These are phyloP conservation scores for Cebus imitator DNA, from an alignment of 2,113 vertebrate genomes.

Conservation along the genomic window DNA sequence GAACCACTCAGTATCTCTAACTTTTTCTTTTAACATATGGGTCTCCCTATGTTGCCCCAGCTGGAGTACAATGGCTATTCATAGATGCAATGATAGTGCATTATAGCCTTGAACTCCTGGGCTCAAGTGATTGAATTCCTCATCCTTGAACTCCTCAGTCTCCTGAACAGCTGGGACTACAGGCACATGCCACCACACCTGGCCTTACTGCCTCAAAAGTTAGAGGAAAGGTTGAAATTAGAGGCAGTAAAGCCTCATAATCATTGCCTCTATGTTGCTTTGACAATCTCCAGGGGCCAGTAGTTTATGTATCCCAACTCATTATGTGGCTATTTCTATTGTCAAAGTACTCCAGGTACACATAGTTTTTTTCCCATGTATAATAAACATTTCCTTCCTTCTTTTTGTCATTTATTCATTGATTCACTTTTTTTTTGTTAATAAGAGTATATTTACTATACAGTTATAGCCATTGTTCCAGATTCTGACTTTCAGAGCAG, in stretches of 20 bases:
- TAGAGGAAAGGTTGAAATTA: too few relatives aligned
- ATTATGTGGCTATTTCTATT: background rate
- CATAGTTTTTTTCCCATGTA: background rate
- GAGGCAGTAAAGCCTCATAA: too few relatives aligned
- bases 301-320: background rate
- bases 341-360: background rate
- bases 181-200: background rate
- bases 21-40: background rate
- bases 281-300: background rate
- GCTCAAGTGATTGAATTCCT: background rate
- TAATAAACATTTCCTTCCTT: background rate
- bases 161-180: background rate
- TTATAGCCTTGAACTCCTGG: background rate
- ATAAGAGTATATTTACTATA: slow-evolving; percentile 25
- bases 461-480: background rate
- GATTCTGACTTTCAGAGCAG: background rate
- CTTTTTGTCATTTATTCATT: background rate
- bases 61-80: background rate
- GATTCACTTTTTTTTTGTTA: slow-evolving; percentile 20
- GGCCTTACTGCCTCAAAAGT: background rate
- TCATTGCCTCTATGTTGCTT: background rate
- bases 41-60: background rate
- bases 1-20: background rate
- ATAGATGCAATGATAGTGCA: background rate
- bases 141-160: background rate